Evolutionary conservation across 2,888 invertebrate species (phyloP), one percentile per base, ranked within the genome.

Genomic region (Pristionchus mayeri): DNA sequence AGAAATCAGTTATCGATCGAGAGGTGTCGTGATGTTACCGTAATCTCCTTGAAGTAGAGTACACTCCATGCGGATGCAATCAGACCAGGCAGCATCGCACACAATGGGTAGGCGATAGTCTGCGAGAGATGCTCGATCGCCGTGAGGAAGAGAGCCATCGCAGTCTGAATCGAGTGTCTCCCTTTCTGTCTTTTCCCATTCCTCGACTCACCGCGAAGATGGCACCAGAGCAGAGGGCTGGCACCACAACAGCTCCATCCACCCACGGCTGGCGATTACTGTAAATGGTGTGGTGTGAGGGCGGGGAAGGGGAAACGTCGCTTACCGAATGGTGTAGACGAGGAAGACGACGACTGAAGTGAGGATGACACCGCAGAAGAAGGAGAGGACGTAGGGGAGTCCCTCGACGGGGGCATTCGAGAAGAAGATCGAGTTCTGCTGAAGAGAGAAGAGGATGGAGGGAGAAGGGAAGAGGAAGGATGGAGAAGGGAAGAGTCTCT

Each of bases 101-200:
- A 92, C 75, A 94, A 93, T n/a, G 94, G 94, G 87, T 94, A 94
- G 82, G 93, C 93, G 79, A 94, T 93, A n/a, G 94, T 91, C 87
- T 93, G 93, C 2, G 93, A 93, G 30, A 94, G 89, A 3, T 91
- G 90, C 85, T 93, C 92, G 87, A 94, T 94, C 71, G 94, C 94
- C 3, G 94, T 89, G 89, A 94, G 93, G 92, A 93, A 94, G 75
- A 90, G 89, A 4, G 86, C 85, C 80, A 89, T 88, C 81, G 71
- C 83, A 0, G 48, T 30, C 81, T 82, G 81, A 54, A 57, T 24
- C 4, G 37, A 24, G 54, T 57, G 80, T 9, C 40, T 44, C n/a
- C 6, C 71, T 71, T 71, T 71, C 71, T 71, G 71, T 34, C 27
- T 16, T 30, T 30, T 82, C 6, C 60, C 27, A 82, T 18, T 27